phyloP scores from a whole-genome alignment of 2,797 vertebrate species.

The Arnoldichthys spilopterus region DNA sequence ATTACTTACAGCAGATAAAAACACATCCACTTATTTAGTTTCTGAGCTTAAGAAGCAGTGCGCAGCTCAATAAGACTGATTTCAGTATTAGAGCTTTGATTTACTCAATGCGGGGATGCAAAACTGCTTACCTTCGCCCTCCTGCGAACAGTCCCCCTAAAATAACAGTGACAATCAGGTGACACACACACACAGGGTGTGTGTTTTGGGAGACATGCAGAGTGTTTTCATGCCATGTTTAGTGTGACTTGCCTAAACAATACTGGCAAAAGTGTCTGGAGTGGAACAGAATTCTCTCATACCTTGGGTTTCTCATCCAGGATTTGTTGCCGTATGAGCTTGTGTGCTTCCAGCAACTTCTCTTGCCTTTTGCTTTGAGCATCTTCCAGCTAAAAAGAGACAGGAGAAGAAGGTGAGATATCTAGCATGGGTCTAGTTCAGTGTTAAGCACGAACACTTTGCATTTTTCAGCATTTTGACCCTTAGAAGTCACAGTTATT shows the following conservation, averaged over 20 bases:
- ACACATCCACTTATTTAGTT: slow-evolving; percentile 9
- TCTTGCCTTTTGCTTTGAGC: slow-evolving; percentile 95
- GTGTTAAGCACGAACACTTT: background rate
- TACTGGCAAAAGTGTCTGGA: background rate
- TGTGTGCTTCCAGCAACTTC: slow-evolving; percentile 91
- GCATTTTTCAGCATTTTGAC: background rate
- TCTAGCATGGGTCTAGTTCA: background rate
- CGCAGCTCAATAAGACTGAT: slow-evolving; percentile 7
- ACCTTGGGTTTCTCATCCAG: slow-evolving; percentile 97
- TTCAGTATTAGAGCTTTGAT: slow-evolving; percentile 29
- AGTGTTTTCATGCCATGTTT: slow-evolving; percentile 8
- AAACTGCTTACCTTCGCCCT: slow-evolving; percentile 68
- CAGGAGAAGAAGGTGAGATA: slow-evolving; percentile 4
- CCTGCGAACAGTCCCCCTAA: slow-evolving; percentile 67
- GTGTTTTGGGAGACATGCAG: background rate
- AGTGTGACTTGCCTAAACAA: background rate
- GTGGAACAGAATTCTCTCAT: slow-evolving; percentile 55
- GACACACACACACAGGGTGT: slow-evolving; percentile 30
- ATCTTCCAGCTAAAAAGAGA: slow-evolving; percentile 86
- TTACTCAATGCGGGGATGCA: slow-evolving; percentile 62
- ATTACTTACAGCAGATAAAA: slow-evolving; percentile 6
- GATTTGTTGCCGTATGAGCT: slow-evolving; percentile 94
- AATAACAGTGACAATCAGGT: slow-evolving; percentile 65
- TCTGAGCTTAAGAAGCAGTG: slow-evolving; percentile 30
- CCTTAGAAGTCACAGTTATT: no score